Conservation (phyloP, 2,113 vertebrate genomes). For the Rana temporaria region DNA sequence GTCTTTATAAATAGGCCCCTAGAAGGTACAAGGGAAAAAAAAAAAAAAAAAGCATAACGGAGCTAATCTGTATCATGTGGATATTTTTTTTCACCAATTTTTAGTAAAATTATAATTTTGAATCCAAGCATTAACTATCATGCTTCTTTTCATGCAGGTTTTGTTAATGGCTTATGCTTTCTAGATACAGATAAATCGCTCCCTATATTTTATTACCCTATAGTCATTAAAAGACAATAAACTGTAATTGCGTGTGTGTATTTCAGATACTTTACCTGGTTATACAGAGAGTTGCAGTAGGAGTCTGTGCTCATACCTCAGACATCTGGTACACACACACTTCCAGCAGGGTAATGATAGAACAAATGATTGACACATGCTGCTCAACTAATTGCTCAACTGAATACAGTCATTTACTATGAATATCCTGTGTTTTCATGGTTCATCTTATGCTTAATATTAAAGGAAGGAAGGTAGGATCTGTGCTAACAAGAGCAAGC, state of each 20-base stretch:
- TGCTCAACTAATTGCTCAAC: constrained; percentile 21
- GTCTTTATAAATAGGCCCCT: too few species aligned
- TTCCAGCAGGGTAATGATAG: constrained; percentile 48
- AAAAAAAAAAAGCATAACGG: too few species aligned
- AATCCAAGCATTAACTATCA: constrained; percentile 25
- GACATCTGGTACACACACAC: constrained; percentile 21
- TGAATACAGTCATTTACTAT: constrained; percentile 18
- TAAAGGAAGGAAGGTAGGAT: not conserved
- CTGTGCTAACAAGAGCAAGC: not conserved
- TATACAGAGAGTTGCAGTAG: constrained; percentile 7
- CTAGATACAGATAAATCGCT: constrained; percentile 37
- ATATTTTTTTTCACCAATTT: not conserved
- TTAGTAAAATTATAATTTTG: not conserved
- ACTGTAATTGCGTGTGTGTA: constrained; percentile 34
- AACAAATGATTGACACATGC: constrained; percentile 51
- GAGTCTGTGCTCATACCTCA: constrained; percentile 7
- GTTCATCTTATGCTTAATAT: not conserved
- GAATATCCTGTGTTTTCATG: not conserved
- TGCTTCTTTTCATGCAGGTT: not conserved
- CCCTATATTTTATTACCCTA: constrained; percentile 39
- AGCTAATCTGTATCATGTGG: not conserved
- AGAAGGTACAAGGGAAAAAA: too few species aligned
- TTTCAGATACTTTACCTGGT: constrained; percentile 27
- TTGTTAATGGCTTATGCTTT: constrained; percentile 15
- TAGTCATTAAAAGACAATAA: constrained; percentile 50